Evolutionary conservation across 2,113 vertebrate genomes (phyloP).

Genomic region (Psilopogon haemacephalus): DNA sequence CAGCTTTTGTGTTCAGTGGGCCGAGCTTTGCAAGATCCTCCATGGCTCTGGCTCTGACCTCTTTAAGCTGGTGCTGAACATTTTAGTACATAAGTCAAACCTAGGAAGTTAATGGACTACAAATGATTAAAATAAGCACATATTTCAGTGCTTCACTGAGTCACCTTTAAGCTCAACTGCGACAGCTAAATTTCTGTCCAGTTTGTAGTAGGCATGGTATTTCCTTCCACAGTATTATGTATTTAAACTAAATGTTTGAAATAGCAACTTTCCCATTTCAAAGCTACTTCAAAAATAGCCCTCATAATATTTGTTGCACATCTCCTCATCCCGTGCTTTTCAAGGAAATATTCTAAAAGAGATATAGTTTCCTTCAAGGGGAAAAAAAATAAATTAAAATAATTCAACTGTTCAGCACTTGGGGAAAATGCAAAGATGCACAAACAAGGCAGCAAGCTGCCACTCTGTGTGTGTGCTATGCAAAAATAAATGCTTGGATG

Average conservation of each 20-base stretch:
- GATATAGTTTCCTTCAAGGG: neutral
- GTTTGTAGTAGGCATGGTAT: fast-evolving
- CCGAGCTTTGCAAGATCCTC: neutral
- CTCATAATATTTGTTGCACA: neutral
- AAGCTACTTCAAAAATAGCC: neutral
- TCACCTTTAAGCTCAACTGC: neutral
- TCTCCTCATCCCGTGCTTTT: neutral
- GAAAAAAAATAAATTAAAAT: neutral
- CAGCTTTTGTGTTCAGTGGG: neutral
- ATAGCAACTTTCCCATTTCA: neutral
- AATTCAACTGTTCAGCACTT: neutral
- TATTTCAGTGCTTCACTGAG: neutral
- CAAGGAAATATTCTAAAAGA: neutral
- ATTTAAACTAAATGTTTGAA: neutral
- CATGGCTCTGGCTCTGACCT: neutral
- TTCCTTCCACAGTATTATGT: neutral
- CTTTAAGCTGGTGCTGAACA: neutral
- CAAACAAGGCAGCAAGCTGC: neutral
- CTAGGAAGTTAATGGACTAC: neutral
- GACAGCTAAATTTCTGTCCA: neutral
- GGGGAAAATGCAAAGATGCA: neutral
- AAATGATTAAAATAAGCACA: neutral
- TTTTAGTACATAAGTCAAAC: neutral
- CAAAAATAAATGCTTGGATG: neutral
- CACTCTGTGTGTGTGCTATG: neutral